Evolutionary conservation across 2,797 vertebrate species (phyloP).

Genomic region (Harpagifer antarcticus): DNA sequence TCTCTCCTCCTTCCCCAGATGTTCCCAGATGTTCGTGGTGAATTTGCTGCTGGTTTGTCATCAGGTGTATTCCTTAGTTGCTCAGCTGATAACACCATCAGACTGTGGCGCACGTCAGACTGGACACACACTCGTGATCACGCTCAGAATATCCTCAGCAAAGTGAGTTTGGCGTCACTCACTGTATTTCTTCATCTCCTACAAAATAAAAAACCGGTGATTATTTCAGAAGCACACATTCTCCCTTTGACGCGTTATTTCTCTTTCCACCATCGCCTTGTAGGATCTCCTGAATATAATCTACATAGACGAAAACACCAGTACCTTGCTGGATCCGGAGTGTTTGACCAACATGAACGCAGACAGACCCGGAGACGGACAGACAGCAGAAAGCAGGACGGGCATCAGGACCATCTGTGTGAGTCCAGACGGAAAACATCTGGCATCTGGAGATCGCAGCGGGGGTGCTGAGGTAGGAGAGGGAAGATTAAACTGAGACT

Average conservation of each 20-base stretch:
- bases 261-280: neutral
- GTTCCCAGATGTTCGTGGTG: conserved; percentile 89
- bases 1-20: conserved; percentile 76
- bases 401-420: conserved; percentile 94
- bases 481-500: neutral
- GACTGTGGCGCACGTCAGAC: conserved; percentile 89
- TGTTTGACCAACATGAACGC: conserved; percentile 74
- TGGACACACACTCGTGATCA: conserved; percentile 73
- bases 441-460: conserved; percentile 95
- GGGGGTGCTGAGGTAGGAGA: conserved; percentile 92
- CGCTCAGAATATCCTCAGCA: conserved; percentile 89
- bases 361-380: conserved; percentile 88
- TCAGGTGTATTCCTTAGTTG: conserved; percentile 92
- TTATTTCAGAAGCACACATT: neutral
- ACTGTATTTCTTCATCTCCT: neutral
- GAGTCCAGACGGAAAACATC: conserved; percentile 94
- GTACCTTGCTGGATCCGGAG: conserved; percentile 88
- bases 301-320: conserved; percentile 88
- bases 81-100: conserved; percentile 93
- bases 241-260: neutral
- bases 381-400: conserved; percentile 85
- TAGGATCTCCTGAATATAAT: conserved; percentile 94
- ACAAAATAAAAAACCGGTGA: neutral
- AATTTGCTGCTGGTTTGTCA: conserved; percentile 81
- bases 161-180: conserved; percentile 79